A percentile compares a stretch with the other conserved stretches of the same genome.
Evolutionary conservation across 2,797 vertebrate species (phyloP).

Genomic region (Lates japonicus): DNA sequence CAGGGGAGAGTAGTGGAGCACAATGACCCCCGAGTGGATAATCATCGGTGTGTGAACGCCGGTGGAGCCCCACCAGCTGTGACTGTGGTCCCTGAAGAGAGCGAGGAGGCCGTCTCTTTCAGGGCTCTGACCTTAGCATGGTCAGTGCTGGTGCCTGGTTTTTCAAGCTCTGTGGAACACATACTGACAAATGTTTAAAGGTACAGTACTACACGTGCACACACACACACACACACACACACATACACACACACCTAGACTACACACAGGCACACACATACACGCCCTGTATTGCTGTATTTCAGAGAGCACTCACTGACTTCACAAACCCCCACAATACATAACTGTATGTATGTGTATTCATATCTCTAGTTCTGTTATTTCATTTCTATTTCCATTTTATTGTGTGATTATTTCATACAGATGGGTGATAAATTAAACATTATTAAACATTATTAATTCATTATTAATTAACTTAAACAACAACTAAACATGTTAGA

Average conservation of each 20-base stretch:
- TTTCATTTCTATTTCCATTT: neutral
- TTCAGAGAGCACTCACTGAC: constrained; percentile 3
- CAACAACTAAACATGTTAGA: too few relatives aligned
- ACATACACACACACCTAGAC: neutral
- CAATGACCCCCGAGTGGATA: constrained; percentile 65
- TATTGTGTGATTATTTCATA: neutral
- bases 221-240: neutral
- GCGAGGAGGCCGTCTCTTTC: constrained; percentile 43
- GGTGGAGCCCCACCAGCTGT: constrained; percentile 59
- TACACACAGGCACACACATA: neutral
- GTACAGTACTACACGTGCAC: neutral
- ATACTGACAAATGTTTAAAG: constrained; percentile 41
- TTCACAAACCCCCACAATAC: neutral
- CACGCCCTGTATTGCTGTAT: neutral
- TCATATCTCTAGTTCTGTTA: neutral
- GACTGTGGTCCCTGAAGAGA: constrained; percentile 53
- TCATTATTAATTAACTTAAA: too few relatives aligned
- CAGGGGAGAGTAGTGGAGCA: constrained; percentile 55
- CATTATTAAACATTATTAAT: neutral
- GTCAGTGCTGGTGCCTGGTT: constrained; percentile 39
- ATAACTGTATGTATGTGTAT: neutral
- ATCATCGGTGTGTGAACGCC: constrained; percentile 71
- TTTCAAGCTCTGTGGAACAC: constrained; percentile 32
- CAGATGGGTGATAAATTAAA: neutral
- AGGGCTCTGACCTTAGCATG: constrained; percentile 41